Evolutionary conservation across 2,888 invertebrate genomes (phyloP).

Genomic region (Norana najaformis): DNA sequence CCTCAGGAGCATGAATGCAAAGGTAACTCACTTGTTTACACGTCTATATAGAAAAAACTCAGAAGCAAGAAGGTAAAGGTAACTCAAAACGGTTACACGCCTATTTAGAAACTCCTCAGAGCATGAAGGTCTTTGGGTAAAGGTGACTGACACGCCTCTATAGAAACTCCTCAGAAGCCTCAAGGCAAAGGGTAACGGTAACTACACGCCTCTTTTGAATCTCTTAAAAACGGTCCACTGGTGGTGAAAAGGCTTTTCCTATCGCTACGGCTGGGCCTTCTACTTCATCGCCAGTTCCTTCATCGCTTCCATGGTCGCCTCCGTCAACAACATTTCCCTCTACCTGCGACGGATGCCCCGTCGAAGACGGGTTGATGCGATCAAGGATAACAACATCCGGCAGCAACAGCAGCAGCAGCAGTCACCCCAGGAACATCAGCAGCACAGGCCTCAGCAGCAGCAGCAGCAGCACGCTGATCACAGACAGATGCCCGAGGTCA

Average conservation of each 20-base stretch:
- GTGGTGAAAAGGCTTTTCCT: conserved; percentile 34
- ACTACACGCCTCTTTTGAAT: too few species aligned
- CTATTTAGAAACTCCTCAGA: too few species aligned
- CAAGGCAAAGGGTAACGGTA: conserved; percentile 51
- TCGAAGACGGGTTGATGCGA: not conserved
- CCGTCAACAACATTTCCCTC: conserved; percentile 56
- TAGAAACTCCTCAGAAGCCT: too few species aligned
- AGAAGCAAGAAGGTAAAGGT: too few species aligned
- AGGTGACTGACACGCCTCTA: too few species aligned
- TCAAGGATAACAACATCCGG: not conserved
- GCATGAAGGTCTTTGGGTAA: too few species aligned
- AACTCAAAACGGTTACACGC: too few species aligned
- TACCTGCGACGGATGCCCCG: conserved; percentile 47
- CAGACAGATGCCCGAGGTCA: not conserved
- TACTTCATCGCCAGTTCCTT: conserved; percentile 59
- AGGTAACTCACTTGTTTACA: too few species aligned
- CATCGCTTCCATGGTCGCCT: conserved; percentile 55
- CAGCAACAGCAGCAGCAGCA: not conserved
- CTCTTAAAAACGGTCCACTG: too few species aligned
- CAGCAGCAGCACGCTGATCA: conserved; percentile 8
- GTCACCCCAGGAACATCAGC: not conserved
- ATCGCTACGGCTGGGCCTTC: conserved; percentile 56
- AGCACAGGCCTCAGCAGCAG: too few species aligned
- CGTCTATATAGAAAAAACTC: too few species aligned
- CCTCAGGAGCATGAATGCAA: too few species aligned